These are phyloP conservation scores for Tipula vernalis DNA, from an alignment of 2,888 invertebrate species.

Conservation along the genomic window DNA sequence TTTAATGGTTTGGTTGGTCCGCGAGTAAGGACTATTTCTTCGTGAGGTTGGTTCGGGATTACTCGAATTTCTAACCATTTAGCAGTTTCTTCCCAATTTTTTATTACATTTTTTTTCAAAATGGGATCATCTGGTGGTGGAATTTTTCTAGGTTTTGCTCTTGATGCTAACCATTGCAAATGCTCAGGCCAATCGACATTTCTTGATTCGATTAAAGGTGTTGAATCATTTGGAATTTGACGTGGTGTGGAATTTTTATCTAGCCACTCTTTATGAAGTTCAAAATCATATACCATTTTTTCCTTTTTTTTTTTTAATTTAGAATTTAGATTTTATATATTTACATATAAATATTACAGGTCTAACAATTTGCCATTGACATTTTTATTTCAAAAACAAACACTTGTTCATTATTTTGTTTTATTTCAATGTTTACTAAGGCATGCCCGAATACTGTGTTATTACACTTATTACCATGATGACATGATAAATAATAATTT, in stretches of 20 bases:
- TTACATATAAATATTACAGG: background rate
- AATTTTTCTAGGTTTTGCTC: conserved; percentile 21
- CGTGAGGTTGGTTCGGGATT: background rate
- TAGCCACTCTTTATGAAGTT: background rate
- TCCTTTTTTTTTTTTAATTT: background rate
- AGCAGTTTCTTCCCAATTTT: conserved; percentile 25
- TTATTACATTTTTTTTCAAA: conserved; percentile 16
- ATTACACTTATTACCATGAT: too few relatives aligned
- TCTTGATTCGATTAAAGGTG: background rate
- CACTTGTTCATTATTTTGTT: background rate
- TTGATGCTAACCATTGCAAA: conserved; percentile 22
- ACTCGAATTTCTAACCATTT: conserved; percentile 20
- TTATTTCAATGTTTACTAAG: background rate
- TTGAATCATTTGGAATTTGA: background rate
- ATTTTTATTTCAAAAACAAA: background rate
- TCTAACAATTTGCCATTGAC: background rate
- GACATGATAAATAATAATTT: too few relatives aligned
- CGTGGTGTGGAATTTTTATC: background rate
- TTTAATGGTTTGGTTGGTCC: background rate
- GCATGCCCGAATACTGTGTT: too few relatives aligned
- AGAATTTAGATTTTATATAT: background rate
- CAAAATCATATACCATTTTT: background rate
- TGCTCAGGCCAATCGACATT: conserved; percentile 14
- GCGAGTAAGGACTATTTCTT: background rate
- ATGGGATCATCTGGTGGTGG: background rate